Evolutionary conservation across 2,888 invertebrate genomes (phyloP), one percentile per base, ranked within the genome.

Genomic region (Ephialtes manifestator): DNA sequence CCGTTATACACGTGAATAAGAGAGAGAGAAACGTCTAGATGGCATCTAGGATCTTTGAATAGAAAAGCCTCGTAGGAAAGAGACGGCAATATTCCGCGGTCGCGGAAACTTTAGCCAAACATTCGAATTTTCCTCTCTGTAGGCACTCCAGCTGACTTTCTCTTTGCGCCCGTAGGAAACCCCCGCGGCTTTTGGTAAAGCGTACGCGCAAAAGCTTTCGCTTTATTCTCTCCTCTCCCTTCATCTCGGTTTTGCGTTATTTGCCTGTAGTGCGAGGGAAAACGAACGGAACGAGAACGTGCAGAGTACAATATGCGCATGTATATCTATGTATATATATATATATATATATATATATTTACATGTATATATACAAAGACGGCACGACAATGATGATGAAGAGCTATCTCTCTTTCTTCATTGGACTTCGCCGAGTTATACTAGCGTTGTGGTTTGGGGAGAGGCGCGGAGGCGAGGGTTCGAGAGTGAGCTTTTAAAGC

Each of bases 101-200:
- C 31, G 53, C 58, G 35, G 48, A 84, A 86, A 84, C 80, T 77
- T 67, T 79, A 70, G 58, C 83, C 77, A 83, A 87, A 87, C 84
- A 84, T 85, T 85, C 80, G 81, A 82, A 82, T 80, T 86, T 84
- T 75, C 58, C 53, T 55, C 80, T 82, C n/a, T 63, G n/a, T 63
- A n/a, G n/a, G 35, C 35, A 31, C 35, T 15, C n/a, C n/a, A n/a
- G 63, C 18, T 58, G 58, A 28, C 28, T 51, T 70, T 72, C 20
- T 72, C 72, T 58, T 58, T 72, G 46, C 48, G 51, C 15, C 31
- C 70, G 35, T 5, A 15, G 58, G 24, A 55, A 11, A 55, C 20
- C 58, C 24, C 63, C 5, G 31, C 55, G 55, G 53, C 20, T 55
- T 55, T 58, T 39, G 24, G 72, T 43, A 43, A 55, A 43, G 43